Conservation (phyloP, 2,113 vertebrate genomes). For the Takifugu bimaculatus region DNA sequence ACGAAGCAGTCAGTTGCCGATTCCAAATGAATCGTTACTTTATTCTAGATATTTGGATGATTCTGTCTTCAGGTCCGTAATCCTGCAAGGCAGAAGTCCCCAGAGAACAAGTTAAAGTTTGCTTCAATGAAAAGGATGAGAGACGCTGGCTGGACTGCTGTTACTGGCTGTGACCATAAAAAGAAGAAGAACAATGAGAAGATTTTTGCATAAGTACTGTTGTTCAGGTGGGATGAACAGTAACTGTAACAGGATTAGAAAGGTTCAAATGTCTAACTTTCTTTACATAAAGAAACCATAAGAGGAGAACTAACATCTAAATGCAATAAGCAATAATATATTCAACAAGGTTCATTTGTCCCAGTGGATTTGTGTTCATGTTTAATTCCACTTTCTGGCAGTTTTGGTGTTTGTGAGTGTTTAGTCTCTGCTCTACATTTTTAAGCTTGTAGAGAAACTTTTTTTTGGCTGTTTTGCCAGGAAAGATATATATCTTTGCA, state of each 20-base stretch:
- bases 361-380: too few relatives aligned
- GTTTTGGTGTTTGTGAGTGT: too few relatives aligned
- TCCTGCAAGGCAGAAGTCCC: conserved; percentile 66
- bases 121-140: conserved; percentile 80
- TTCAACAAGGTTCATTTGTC: too few relatives aligned
- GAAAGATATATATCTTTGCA: too few relatives aligned
- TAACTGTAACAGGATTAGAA: not conserved
- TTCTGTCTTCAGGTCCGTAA: conserved; percentile 49
- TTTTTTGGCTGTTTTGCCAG: too few relatives aligned
- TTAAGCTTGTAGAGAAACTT: too few relatives aligned
- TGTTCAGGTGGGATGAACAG: not conserved
- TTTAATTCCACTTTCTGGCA: too few relatives aligned
- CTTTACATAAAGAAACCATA: too few relatives aligned
- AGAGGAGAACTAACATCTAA: too few relatives aligned
- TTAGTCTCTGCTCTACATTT: too few relatives aligned
- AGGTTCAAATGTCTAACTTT: not conserved
- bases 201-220: conserved; percentile 66
- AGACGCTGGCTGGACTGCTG: conserved; percentile 83
- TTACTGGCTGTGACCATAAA: conserved; percentile 81
- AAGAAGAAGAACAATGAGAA: conserved; percentile 81
- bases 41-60: not conserved
- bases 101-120: conserved; percentile 75
- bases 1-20: not conserved
- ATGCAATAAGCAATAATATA: too few relatives aligned
- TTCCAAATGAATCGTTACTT: not conserved